A percentile compares a stretch with the other conserved stretches of the same genome.
Conservation (phyloP, 2,797 vertebrate genomes). For the Myiothlypis chrysogaster region DNA sequence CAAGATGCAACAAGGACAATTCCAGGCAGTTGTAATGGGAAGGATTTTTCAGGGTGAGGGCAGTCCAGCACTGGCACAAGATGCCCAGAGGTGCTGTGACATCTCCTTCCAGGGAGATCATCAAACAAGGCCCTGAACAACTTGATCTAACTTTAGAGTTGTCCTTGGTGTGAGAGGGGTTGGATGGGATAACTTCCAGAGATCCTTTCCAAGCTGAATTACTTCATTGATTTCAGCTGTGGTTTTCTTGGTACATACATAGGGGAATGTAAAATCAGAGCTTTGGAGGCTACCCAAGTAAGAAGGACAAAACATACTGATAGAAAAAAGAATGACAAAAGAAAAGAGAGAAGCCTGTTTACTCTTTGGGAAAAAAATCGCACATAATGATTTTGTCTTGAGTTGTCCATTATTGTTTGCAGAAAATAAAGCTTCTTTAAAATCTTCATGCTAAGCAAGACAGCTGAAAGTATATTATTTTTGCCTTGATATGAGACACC, state of each 20-base stretch:
- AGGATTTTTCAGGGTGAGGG: background rate
- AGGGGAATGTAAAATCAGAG: background rate
- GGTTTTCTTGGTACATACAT: background rate
- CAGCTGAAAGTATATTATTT: background rate
- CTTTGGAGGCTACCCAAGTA: background rate
- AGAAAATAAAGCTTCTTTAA: background rate
- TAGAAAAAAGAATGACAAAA: background rate
- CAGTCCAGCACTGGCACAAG: background rate
- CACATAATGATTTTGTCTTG: background rate
- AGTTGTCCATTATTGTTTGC: background rate
- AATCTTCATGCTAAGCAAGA: background rate
- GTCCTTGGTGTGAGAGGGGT: background rate
- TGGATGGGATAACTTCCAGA: background rate
- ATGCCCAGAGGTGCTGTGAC: background rate
- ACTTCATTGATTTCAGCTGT: background rate
- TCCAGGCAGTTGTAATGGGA: background rate
- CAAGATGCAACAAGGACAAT: background rate
- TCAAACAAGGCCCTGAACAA: background rate
- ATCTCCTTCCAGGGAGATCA: background rate
- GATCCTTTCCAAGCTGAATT: background rate
- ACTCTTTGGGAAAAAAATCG: background rate
- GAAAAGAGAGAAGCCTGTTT: background rate
- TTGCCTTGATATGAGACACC: background rate
- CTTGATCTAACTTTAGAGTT: background rate
- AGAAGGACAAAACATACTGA: background rate